phyloP scores from a whole-genome alignment of 2,797 vertebrate genomes.

The Rhabdophis nuchalis region DNA sequence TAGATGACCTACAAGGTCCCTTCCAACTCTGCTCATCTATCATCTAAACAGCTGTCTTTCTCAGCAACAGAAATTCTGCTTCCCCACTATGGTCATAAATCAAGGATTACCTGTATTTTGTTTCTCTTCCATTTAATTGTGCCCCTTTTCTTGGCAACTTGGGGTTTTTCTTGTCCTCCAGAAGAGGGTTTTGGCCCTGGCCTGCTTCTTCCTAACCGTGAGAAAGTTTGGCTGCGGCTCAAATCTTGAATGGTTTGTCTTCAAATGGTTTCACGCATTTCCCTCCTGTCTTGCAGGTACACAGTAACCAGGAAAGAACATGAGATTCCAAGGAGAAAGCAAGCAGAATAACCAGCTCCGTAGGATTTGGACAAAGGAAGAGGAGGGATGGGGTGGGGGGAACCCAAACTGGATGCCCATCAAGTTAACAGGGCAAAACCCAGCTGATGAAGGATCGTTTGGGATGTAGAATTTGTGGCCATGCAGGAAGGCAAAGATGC shows the following conservation, averaged over 20 bases:
- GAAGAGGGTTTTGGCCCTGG: neutral
- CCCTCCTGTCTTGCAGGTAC: slow-evolving; percentile 43
- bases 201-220: neutral
- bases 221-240: neutral
- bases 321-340: slow-evolving; percentile 15
- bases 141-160: neutral
- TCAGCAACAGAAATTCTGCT: neutral
- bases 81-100: neutral
- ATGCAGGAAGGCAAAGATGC: slow-evolving; percentile 43
- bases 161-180: neutral
- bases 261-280: neutral
- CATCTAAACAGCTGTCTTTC: neutral
- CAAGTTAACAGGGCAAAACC: slow-evolving; percentile 14
- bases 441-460: neutral
- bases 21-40: no score
- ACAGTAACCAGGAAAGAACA: slow-evolving; percentile 59
- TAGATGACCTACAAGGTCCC: no score
- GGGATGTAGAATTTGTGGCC: slow-evolving; percentile 32
- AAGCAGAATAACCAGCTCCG: slow-evolving; percentile 27
- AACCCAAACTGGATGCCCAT: slow-evolving; percentile 3
- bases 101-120: neutral
- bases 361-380: neutral
- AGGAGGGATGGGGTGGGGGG: neutral
- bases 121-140: neutral
- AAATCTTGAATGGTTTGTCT: neutral